Evolutionary conservation across 2,797 vertebrate genomes (phyloP).

Genomic region (Onychomys arenicola): DNA sequence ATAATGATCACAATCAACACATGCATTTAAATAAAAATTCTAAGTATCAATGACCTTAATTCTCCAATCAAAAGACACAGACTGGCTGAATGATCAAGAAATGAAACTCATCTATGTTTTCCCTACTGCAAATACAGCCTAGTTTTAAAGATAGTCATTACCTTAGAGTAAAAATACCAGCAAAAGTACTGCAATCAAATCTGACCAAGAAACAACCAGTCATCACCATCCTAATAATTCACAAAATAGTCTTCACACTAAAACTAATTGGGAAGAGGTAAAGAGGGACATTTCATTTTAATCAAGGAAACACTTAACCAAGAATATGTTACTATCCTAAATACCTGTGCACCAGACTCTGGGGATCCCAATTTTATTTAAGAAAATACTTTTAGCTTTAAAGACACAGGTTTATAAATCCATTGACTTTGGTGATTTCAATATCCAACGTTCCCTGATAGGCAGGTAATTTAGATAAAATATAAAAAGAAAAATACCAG

Average conservation of each 20-base stretch:
- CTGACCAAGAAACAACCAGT: background rate
- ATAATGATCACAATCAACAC: background rate
- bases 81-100: background rate
- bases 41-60: background rate
- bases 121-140: background rate
- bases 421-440: background rate
- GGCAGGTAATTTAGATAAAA: background rate
- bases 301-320: background rate
- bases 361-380: background rate
- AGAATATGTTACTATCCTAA: background rate
- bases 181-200: background rate
- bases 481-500: background rate
- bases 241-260: background rate
- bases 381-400: background rate
- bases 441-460: background rate
- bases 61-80: background rate
- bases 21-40: background rate
- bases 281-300: background rate
- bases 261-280: background rate
- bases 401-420: background rate
- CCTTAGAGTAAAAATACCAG: background rate
- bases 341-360: background rate
- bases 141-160: background rate
- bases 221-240: background rate
- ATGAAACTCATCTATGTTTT: background rate